These are phyloP conservation scores for Geococcyx californianus DNA, from an alignment of 2,113 vertebrate species.

Conservation along the genomic window DNA sequence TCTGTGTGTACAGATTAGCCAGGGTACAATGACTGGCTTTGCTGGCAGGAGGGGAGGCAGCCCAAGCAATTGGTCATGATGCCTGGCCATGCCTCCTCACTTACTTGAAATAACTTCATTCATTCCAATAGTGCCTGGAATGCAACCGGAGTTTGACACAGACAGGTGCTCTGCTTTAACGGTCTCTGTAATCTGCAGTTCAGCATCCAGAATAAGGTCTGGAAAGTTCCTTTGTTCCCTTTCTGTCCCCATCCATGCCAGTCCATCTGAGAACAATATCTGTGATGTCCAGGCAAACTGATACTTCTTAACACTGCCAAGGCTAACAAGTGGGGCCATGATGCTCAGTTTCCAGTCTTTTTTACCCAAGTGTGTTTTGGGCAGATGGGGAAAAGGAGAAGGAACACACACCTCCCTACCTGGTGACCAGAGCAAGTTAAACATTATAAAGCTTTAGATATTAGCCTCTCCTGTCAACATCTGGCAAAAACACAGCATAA, in stretches of 20 bases:
- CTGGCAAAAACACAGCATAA: background rate
- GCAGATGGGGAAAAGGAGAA: background rate
- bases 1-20: fast-evolving
- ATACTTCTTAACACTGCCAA: background rate
- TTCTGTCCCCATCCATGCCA: background rate
- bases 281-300: background rate
- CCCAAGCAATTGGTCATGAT: background rate
- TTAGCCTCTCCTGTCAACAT: background rate
- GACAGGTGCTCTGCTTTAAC: background rate
- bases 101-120: background rate
- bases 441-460: background rate
- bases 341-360: background rate
- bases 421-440: background rate
- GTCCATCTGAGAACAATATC: background rate
- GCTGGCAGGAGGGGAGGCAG: background rate
- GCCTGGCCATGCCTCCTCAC: background rate
- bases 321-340: background rate
- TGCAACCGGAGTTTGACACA: background rate
- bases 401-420: background rate
- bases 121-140: background rate
- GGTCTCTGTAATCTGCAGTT: background rate
- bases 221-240: background rate
- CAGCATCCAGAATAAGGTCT: background rate
- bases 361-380: background rate
- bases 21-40: background rate